Percentiles rank a stretch among this genome's conserved stretches.
These are phyloP conservation scores for Heliconius sara DNA, from an alignment of 2,888 invertebrate genomes.

Conservation along the genomic window DNA sequence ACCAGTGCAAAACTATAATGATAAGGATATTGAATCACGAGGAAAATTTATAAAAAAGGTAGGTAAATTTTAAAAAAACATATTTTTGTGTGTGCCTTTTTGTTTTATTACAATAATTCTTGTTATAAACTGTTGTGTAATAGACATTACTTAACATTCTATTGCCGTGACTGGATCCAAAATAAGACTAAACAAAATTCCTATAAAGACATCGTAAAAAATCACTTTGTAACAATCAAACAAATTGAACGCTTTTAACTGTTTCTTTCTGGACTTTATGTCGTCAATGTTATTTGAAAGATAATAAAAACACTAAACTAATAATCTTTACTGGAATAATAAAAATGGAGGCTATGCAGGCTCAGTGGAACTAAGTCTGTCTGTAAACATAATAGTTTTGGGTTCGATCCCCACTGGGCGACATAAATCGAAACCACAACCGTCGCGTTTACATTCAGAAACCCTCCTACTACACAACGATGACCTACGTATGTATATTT, in stretches of 20 bases:
- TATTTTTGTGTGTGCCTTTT: background rate
- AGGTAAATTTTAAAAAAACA: background rate
- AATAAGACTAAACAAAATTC: constrained; percentile 6
- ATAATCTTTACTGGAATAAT: background rate
- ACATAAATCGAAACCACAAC: background rate
- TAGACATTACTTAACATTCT: background rate
- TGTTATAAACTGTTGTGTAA: background rate
- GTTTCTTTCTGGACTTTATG: background rate
- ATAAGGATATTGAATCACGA: too few relatives aligned
- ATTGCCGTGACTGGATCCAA: background rate
- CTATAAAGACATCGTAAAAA: constrained; percentile 1
- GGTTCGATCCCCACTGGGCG: background rate
- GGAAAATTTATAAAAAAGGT: too few relatives aligned
- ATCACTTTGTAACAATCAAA: constrained; percentile 6
- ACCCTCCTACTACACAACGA: too few relatives aligned
- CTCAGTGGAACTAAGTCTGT: background rate
- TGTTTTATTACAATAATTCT: background rate
- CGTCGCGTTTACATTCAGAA: too few relatives aligned
- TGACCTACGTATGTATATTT: too few relatives aligned
- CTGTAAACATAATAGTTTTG: too few relatives aligned
- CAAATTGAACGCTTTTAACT: background rate
- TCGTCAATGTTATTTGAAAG: background rate
- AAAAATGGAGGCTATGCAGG: background rate
- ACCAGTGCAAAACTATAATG: too few relatives aligned
- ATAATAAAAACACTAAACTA: background rate